Evolutionary conservation across 1,140 invertebrate species (phyloP).

Genomic region (Drosophila parabipectinata): DNA sequence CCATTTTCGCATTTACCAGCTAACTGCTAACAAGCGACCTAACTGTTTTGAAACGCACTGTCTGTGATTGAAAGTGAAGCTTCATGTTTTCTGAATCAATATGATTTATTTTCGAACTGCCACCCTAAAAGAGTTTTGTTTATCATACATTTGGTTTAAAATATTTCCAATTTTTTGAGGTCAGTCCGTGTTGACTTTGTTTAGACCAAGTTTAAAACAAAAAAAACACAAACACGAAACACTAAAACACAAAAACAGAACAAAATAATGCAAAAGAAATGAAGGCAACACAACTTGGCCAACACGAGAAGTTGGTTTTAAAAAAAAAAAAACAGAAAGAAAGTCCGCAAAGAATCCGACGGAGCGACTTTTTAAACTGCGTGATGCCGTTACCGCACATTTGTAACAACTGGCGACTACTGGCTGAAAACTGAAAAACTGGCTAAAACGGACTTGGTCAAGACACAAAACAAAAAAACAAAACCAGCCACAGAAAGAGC

Average conservation of each 20-base stretch:
- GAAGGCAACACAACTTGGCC: slow-evolving; percentile 51
- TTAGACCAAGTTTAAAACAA: slow-evolving; percentile 1
- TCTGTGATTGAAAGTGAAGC: not conserved
- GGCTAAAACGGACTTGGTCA: slow-evolving; percentile 59
- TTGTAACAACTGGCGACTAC: slow-evolving; percentile 64
- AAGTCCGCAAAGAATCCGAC: slow-evolving; percentile 15
- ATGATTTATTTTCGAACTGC: not conserved
- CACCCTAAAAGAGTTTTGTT: not conserved
- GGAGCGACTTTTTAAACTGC: slow-evolving; percentile 46
- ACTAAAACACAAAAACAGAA: slow-evolving; percentile 33
- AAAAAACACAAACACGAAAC: slow-evolving; percentile 31
- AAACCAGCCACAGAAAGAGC: no score
- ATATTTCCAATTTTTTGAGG: not conserved
- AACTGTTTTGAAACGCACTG: slow-evolving; percentile 2
- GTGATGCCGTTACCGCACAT: slow-evolving; percentile 76
- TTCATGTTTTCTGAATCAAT: not conserved
- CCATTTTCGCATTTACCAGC: not conserved
- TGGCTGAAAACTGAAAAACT: slow-evolving; percentile 29
- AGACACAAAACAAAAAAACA: slow-evolving; percentile 26
- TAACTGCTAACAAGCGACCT: not conserved
- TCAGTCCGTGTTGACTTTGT: slow-evolving; percentile 21
- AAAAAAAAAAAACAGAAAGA: slow-evolving; percentile 4
- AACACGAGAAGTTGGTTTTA: slow-evolving; percentile 9
- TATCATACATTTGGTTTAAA: slow-evolving; percentile 22
- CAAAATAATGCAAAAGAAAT: slow-evolving; percentile 20